Conservation (phyloP, 2,888 invertebrate species). For the Rhagonycha lutea region DNA sequence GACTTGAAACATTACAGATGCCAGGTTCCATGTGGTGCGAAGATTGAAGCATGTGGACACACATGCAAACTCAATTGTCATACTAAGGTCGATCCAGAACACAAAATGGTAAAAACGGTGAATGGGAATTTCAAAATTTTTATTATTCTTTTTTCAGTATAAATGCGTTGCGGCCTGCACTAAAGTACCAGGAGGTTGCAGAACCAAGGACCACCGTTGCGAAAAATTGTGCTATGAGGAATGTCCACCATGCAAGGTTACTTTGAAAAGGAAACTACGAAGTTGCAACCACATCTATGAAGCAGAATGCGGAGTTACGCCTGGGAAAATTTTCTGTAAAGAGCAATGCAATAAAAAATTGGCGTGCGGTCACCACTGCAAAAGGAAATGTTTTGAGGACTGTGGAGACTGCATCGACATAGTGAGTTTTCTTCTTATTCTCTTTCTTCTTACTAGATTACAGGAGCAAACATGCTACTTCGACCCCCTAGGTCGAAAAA, state of each 20-base stretch:
- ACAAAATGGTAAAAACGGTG: slow-evolving; percentile 50
- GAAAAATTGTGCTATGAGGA: not conserved
- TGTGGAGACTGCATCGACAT: slow-evolving; percentile 57
- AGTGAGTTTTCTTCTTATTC: slow-evolving; percentile 43
- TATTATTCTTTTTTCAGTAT: not conserved
- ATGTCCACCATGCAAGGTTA: not conserved
- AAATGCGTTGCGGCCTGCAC: not conserved
- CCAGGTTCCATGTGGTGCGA: slow-evolving; percentile 56
- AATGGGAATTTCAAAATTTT: slow-evolving; percentile 33
- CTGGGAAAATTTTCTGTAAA: not conserved
- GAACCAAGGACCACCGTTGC: not conserved
- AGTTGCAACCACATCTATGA: not conserved
- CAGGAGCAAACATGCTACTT: no score
- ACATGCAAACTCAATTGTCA: slow-evolving; percentile 63
- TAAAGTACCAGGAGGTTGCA: slow-evolving; percentile 46
- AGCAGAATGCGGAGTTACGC: not conserved
- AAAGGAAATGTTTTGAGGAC: slow-evolving; percentile 54
- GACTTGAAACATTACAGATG: slow-evolving; percentile 52
- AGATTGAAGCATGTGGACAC: slow-evolving; percentile 67
- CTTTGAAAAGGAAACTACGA: not conserved
- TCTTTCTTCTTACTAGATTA: no score
- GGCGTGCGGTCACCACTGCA: slow-evolving; percentile 60
- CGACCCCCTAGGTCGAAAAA: no score
- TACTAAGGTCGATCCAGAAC: slow-evolving; percentile 62
- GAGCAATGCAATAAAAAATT: slow-evolving; percentile 43